Evolutionary conservation across 2,797 vertebrate species (phyloP).

Genomic region (Fratercula arctica): DNA sequence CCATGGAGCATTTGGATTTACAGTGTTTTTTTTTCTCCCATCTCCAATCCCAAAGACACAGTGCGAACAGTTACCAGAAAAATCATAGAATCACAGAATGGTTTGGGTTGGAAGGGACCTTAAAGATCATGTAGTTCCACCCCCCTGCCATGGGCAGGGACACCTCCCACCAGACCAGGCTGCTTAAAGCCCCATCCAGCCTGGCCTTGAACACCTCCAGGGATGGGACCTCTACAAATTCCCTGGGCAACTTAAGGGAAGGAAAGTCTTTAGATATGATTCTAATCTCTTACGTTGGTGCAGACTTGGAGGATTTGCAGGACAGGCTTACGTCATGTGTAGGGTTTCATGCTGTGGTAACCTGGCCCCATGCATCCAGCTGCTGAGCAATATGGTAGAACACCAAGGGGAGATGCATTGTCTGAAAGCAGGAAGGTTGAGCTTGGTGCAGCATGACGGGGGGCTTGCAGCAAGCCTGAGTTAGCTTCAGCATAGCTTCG

Average conservation of each 20-base stretch:
- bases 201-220: not conserved
- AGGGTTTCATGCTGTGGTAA: not conserved
- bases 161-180: not conserved
- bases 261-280: not conserved
- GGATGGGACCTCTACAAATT: not conserved
- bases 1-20: not conserved
- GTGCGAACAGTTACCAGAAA: not conserved
- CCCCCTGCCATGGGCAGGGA: not conserved
- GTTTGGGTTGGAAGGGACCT: not conserved
- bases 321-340: accelerated
- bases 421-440: not conserved
- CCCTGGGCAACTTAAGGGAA: not conserved
- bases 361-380: not conserved
- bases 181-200: not conserved
- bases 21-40: not conserved
- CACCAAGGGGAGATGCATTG: not conserved
- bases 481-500: not conserved
- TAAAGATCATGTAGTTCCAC: not conserved
- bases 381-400: not conserved
- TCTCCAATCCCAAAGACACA: not conserved
- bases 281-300: not conserved
- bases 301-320: not conserved
- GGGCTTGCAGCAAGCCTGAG: not conserved
- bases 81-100: not conserved
- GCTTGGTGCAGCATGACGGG: not conserved